These are phyloP conservation scores for Leontocebus nigricollis DNA, from an alignment of 2,797 vertebrate species.

Conservation along the genomic window DNA sequence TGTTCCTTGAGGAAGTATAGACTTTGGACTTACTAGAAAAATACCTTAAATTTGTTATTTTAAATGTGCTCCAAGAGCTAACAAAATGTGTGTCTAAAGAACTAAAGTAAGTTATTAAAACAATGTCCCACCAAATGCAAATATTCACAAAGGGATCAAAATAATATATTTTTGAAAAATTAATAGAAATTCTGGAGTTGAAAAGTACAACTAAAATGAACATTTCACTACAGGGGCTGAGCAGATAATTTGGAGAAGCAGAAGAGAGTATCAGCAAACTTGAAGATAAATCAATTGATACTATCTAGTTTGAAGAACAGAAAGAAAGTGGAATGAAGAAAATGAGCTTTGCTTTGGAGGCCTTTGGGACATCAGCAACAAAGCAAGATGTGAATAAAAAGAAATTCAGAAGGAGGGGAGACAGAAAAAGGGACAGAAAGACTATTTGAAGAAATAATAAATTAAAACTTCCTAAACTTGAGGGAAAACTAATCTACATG, in stretches of 20 bases:
- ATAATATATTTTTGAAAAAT: background rate
- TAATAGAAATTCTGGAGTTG: background rate
- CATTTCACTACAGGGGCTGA: background rate
- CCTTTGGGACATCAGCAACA: background rate
- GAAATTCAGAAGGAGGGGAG: background rate
- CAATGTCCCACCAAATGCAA: background rate
- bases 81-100: background rate
- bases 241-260: background rate
- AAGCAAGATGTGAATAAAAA: background rate
- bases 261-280: background rate
- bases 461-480: background rate
- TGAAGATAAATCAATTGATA: background rate
- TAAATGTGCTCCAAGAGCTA: background rate
- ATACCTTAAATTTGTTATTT: background rate
- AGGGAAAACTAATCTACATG: background rate
- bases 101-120: background rate
- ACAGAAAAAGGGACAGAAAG: background rate
- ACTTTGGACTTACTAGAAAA: background rate
- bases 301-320: background rate
- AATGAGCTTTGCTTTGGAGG: background rate
- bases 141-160: background rate
- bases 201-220: background rate
- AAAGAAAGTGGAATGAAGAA: background rate
- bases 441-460: background rate
- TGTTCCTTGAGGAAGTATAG: background rate